phyloP scores from a whole-genome alignment of 1,140 invertebrate species.

The Choristoneura fumiferana region DNA sequence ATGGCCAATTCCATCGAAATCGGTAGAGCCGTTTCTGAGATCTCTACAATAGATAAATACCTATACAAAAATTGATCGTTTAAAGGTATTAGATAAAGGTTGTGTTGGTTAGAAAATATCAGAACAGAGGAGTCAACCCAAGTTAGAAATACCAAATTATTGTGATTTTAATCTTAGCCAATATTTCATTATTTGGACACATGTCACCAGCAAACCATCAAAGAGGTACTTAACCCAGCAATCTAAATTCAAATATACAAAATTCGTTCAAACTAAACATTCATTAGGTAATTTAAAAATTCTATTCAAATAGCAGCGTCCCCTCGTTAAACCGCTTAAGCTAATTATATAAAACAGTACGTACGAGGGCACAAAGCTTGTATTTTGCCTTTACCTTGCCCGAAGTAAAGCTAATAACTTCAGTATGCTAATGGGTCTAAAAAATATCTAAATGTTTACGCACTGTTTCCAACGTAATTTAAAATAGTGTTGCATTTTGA shows the following conservation, averaged over 20 bases:
- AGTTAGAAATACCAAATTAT: no score
- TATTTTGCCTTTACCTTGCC: conserved; percentile 26
- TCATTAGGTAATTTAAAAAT: conserved; percentile 69
- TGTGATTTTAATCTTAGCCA: no score
- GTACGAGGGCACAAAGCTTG: conserved; percentile 34
- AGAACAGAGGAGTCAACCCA: no score
- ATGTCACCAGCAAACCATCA: conserved; percentile 51
- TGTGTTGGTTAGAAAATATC: no score
- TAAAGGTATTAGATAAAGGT: no score
- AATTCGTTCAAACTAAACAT: conserved; percentile 72
- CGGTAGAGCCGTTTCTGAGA: no score
- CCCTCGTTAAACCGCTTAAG: conserved; percentile 65
- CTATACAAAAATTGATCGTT: no score
- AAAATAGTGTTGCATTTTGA: no score
- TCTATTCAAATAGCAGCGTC: conserved; percentile 34
- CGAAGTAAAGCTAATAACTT: not conserved
- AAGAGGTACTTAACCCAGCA: conserved; percentile 49
- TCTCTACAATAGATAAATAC: no score
- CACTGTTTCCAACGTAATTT: no score
- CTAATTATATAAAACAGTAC: conserved; percentile 68
- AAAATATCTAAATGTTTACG: no score
- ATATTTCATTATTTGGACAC: conserved; percentile 60
- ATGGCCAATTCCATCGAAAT: no score
- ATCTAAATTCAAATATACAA: conserved; percentile 71
- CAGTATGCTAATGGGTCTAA: not conserved